Evolutionary conservation across 2,797 vertebrate genomes (phyloP), one percentile per base, ranked within the genome.

Genomic region (Peromyscus melanophrys): DNA sequence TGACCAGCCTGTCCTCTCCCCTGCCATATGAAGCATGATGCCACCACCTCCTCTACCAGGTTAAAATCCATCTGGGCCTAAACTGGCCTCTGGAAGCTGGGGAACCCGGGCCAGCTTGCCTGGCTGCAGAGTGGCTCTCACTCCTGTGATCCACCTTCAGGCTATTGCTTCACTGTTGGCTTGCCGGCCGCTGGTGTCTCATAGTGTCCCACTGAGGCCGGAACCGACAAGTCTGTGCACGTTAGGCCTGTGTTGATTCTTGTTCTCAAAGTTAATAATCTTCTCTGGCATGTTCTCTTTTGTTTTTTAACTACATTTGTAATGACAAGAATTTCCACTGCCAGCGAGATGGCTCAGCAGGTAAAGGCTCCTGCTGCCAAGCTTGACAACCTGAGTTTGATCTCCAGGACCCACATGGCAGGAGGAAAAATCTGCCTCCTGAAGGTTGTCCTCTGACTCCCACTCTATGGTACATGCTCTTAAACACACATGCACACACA

Each of bases 191-290:
- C 27, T 10, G 37, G 57, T 19, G 0, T 9, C 0, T 1, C 49
- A 0, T 3, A 0, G 78, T 17, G 12, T 76, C n/a, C 49, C 4
- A 49, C 89, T 34, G 23, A 73, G n/a, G 23, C 63, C 40, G 17
- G 55, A 12, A 61, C 29, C 3, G 1, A 0, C 16, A 1, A 0
- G 3, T 11, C n/a, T 3, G 0, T 6, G 7, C 34, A 0, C 9
- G n/a, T 69, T 4, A n/a, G n/a, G n/a, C 57, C n/a, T 23, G 0
- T 0, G 52, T 37, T 46, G 6, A 1, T 29, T 77, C 63, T 49
- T 37, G 27, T 83, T 77, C 82, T 61, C 89, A 40, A 1, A 81
- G 34, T 13, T 83, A 57, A 52, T 37, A 9, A 27, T 40, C 65
- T 93, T 40, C 23, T 61, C 29, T 80, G 88, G 61, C n/a, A 0